A percentile compares a stretch with the other conserved stretches of the same genome.
phyloP scores from a whole-genome alignment of 2,888 invertebrate species.

The Marronus borbonicus region DNA sequence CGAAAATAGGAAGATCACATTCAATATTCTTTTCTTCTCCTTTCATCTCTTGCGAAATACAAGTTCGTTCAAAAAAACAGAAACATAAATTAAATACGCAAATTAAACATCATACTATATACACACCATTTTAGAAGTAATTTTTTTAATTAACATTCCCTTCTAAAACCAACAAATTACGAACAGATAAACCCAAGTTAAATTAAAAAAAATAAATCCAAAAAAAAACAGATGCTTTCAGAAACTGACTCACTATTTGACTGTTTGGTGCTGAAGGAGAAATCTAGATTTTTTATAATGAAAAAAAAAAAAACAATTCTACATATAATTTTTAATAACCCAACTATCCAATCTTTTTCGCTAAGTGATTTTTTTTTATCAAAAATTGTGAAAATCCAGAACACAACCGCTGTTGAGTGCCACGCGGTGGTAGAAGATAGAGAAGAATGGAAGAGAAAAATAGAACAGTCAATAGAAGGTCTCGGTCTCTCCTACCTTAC shows the following conservation, averaged over 20 bases:
- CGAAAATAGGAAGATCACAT: constrained; percentile 1
- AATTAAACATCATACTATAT: constrained; percentile 42
- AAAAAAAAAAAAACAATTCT: background rate
- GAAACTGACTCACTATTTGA: constrained; percentile 65
- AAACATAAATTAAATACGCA: constrained; percentile 14
- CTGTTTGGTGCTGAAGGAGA: constrained; percentile 53
- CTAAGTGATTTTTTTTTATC: too few relatives aligned
- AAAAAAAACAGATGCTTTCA: constrained; percentile 50
- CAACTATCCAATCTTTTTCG: background rate
- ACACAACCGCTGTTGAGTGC: background rate
- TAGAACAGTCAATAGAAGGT: constrained; percentile 68
- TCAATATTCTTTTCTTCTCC: constrained; percentile 34
- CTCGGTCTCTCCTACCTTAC: constrained; percentile 71
- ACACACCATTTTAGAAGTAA: constrained; percentile 43
- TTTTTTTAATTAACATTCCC: constrained; percentile 38
- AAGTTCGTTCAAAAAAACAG: constrained; percentile 8
- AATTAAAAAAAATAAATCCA: background rate
- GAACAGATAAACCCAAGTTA: background rate
- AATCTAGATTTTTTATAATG: constrained; percentile 18
- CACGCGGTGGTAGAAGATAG: background rate
- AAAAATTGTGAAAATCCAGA: too few relatives aligned
- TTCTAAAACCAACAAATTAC: constrained; percentile 56
- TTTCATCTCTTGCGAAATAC: background rate
- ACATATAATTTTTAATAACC: background rate
- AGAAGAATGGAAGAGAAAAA: constrained; percentile 53